phyloP scores from a whole-genome alignment of 2,888 invertebrate genomes.

The Drosophila niveifrons region DNA sequence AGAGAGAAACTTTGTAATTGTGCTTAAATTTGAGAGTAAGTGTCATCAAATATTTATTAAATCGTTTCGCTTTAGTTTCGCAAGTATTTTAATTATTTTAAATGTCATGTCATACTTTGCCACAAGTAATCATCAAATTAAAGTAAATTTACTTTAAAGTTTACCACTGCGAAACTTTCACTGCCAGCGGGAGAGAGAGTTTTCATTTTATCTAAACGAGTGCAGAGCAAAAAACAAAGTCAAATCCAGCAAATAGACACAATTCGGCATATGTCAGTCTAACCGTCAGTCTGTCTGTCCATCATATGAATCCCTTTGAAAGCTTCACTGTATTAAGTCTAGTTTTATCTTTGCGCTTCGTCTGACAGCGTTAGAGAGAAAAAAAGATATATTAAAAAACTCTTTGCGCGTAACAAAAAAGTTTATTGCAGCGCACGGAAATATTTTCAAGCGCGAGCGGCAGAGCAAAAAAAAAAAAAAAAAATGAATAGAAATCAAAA shows the following conservation, averaged over 20 bases:
- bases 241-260: constrained; percentile 22
- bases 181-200: too few species aligned
- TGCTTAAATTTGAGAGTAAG: background rate
- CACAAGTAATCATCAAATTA: background rate
- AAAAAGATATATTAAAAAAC: constrained; percentile 45
- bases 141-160: background rate
- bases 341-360: constrained; percentile 14
- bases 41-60: background rate
- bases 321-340: background rate
- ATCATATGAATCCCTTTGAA: background rate
- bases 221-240: constrained; percentile 2
- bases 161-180: too few species aligned
- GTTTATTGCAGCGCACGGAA: constrained; percentile 21
- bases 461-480: constrained; percentile 1
- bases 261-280: constrained; percentile 21
- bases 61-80: background rate
- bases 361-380: background rate
- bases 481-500: background rate
- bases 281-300: constrained; percentile 2
- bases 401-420: constrained; percentile 23
- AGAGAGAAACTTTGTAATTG: constrained; percentile 8
- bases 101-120: background rate
- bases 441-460: constrained; percentile 30
- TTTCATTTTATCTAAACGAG: background rate
- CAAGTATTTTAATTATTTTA: background rate